These are phyloP conservation scores for Napeogenes sylphis DNA, from an alignment of 2,888 invertebrate genomes.

Conservation along the genomic window DNA sequence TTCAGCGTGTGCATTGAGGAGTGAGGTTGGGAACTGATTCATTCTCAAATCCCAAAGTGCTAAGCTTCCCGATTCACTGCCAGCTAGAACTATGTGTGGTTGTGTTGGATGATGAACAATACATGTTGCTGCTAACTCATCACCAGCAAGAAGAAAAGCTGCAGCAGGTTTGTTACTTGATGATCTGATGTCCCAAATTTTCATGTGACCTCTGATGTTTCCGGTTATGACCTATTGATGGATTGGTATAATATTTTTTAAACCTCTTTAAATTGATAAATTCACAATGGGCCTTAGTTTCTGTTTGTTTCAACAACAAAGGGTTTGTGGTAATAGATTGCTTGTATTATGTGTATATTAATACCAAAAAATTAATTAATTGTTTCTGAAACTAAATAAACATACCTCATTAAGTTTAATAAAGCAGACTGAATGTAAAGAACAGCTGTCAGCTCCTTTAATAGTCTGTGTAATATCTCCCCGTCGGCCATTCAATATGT, in stretches of 20 bases:
- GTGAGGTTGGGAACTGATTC: conserved; percentile 88
- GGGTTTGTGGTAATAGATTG: too few species aligned
- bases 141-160: conserved; percentile 86
- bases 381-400: neutral
- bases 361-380: too few species aligned
- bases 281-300: too few species aligned
- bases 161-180: conserved; percentile 79
- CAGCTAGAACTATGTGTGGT: conserved; percentile 88
- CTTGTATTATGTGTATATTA: too few species aligned
- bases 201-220: conserved; percentile 92
- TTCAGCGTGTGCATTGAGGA: conserved; percentile 86
- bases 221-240: conserved; percentile 83
- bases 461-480: conserved; percentile 66
- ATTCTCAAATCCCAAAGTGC: conserved; percentile 94
- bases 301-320: too few species aligned
- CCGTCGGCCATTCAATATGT: conserved; percentile 68
- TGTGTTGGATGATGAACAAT: conserved; percentile 92
- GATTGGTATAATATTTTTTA: neutral
- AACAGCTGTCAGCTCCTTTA: conserved; percentile 88
- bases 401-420: conserved; percentile 80
- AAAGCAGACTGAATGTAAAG: conserved; percentile 86
- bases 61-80: conserved; percentile 90
- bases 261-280: too few species aligned
- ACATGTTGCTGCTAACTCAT: conserved; percentile 85
- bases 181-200: conserved; percentile 90